Evolutionary conservation across 37 sponge, comb jelly and placozoan species (phyloP).

Genomic region (Haliclona indistincta): DNA sequence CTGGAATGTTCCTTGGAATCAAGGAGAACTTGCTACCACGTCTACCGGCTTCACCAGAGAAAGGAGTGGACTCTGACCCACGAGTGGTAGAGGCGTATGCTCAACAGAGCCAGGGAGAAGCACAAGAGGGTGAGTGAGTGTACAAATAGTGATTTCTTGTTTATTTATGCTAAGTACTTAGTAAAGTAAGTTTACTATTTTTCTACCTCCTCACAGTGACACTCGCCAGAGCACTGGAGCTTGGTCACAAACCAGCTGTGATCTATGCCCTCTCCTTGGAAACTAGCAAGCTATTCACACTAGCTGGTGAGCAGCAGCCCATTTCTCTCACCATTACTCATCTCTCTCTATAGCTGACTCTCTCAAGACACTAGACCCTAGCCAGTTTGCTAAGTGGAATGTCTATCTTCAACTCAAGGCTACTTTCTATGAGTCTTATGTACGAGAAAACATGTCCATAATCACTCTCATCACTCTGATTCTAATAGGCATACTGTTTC

Average conservation of each 20-base stretch:
- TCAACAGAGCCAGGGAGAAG: constrained; percentile 90
- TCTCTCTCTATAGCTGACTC: constrained; percentile 52
- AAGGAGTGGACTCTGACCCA: constrained; percentile 77
- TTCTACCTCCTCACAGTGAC: constrained; percentile 50
- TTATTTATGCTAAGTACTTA: neutral
- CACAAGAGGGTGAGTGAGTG: constrained; percentile 79
- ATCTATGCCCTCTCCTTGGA: constrained; percentile 82
- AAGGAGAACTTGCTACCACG: constrained; percentile 73
- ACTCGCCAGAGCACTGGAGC: constrained; percentile 92
- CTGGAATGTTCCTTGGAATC: constrained; percentile 78
- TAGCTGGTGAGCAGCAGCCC: constrained; percentile 53
- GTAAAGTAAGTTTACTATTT: neutral
- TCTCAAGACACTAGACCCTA: constrained; percentile 82
- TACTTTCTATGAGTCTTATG: constrained; percentile 87
- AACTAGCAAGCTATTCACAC: constrained; percentile 76
- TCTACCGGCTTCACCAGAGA: constrained; percentile 80
- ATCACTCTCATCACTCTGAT: neutral
- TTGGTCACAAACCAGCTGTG: constrained; percentile 91
- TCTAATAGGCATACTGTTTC: constrained; percentile 87
- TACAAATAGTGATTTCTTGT: neutral
- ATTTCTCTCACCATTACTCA: neutral
- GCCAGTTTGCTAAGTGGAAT: constrained; percentile 84
- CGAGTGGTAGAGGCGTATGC: constrained; percentile 93
- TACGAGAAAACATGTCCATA: constrained; percentile 24
- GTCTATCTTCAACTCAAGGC: constrained; percentile 83